Evolutionary conservation across 2,113 vertebrate genomes (phyloP).

Genomic region (Rhinopomastus cyanomelas): DNA sequence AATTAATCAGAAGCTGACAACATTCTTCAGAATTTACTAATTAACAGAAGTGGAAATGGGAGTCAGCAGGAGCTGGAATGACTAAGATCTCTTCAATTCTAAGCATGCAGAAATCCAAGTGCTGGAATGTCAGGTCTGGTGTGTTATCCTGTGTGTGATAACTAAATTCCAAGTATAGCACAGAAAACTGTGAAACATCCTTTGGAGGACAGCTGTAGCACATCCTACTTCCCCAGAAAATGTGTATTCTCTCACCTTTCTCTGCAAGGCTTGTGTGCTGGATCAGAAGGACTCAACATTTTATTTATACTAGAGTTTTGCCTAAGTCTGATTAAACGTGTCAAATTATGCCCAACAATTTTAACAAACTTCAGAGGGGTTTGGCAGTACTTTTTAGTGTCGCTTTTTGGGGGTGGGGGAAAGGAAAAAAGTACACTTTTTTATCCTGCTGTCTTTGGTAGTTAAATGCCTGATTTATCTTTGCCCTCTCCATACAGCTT

Average conservation of each 20-base stretch:
- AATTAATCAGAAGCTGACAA: slow-evolving; percentile 37
- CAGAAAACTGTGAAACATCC: neutral
- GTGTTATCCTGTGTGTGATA: neutral
- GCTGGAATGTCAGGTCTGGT: neutral
- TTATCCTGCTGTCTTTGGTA: neutral
- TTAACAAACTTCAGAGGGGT: neutral
- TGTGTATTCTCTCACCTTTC: neutral
- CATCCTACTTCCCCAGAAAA: neutral
- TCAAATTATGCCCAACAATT: neutral
- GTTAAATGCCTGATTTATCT: neutral
- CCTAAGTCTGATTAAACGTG: neutral
- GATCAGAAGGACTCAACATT: neutral
- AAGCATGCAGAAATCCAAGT: neutral
- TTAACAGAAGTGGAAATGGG: neutral
- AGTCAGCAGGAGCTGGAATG: neutral
- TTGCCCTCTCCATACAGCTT: neutral
- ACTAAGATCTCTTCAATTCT: neutral
- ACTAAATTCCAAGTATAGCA: neutral
- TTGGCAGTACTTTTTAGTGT: neutral
- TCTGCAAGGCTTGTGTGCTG: neutral
- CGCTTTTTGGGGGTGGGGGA: neutral
- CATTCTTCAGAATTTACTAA: slow-evolving; percentile 38
- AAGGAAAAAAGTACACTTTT: neutral
- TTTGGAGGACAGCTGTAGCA: neutral
- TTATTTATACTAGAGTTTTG: neutral